Evolutionary conservation across 2,888 invertebrate genomes (phyloP), one percentile per base, ranked within the genome.

Genomic region (Teleiodes luculella): DNA sequence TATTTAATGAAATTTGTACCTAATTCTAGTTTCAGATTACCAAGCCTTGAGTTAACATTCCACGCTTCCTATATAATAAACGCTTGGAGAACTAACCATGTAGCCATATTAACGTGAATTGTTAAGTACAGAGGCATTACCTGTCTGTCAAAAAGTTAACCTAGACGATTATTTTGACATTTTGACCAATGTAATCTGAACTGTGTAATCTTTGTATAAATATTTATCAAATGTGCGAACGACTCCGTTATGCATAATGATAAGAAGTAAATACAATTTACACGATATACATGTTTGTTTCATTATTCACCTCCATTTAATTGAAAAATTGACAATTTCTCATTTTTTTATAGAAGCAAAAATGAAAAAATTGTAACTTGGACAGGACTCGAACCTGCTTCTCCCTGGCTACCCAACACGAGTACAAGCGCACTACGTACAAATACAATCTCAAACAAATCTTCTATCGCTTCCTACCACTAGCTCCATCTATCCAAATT

Each of bases 211-310:
- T 83, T 86, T 87, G 88, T 87, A 84, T 83, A 86, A 80, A 83
- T 83, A 79, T 82, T 83, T 83, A 83, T 83, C 82, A 70, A 74
- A 76, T 70, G 74, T 82, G 83, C 82, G 76, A 77, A 81, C 81
- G 80, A 74, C 78, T 81, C 76, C 78, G 85, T 84, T 80, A 67
- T 80, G 86, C 86, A 80, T 86, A 75, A 81, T 79, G 83, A 78
- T 87, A 86, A 83, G 79, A 83, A 76, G 87, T 89, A 89, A 89
- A 89, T 89, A 88, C 87, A 87, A 87, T 88, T 88, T 88, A 88
- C 88, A 88, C 86, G 76, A 87, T 81, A 83, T 63, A 63, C 61
- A 49, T 31, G 11, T 52, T 74, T 66, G 80, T 86, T 86, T 86
- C 67, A 86, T 83, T 86, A n/a, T n/a, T n/a, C n/a, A n/a, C n/a